phyloP scores from a whole-genome alignment of 1,140 invertebrate species.

The Hylaeus anthracinus region DNA sequence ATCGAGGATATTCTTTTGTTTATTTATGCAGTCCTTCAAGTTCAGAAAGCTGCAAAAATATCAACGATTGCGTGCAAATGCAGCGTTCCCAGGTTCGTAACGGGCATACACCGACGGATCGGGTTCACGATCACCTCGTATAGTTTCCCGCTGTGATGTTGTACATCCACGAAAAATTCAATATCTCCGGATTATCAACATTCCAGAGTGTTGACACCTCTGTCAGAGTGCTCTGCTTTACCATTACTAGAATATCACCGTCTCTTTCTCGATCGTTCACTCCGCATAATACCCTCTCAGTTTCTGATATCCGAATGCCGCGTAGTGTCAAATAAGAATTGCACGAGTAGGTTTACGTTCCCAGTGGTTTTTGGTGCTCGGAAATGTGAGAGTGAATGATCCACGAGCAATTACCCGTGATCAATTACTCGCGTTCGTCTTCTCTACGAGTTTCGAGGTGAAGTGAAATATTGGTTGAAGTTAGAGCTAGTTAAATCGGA shows the following conservation, averaged over 20 bases:
- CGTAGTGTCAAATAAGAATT: constrained; percentile 48
- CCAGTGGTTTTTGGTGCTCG: constrained; percentile 23
- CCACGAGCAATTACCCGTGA: background rate
- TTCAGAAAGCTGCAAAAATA: constrained; percentile 10
- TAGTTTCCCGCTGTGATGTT: constrained; percentile 34
- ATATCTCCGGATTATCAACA: constrained; percentile 73
- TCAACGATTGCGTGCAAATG: constrained; percentile 20
- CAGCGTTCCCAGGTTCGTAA: constrained; percentile 6
- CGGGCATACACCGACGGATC: background rate
- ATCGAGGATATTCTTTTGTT: constrained; percentile 66
- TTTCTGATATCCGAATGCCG: constrained; percentile 29
- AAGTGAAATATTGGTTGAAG: background rate
- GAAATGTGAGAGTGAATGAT: constrained; percentile 23
- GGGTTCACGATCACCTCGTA: background rate
- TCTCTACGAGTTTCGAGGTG: background rate
- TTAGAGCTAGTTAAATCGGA: too few relatives aligned
- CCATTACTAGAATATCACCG: constrained; percentile 37
- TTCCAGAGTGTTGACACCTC: constrained; percentile 79
- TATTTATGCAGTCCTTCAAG: constrained; percentile 63
- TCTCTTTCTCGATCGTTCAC: background rate
- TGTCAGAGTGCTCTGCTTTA: constrained; percentile 66
- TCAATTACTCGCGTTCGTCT: background rate
- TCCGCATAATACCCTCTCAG: constrained; percentile 11
- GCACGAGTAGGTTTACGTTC: constrained; percentile 36
- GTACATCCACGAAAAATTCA: constrained; percentile 43